Percentiles rank a stretch among this genome's conserved stretches.
Evolutionary conservation across 2,113 vertebrate species (phyloP).

Genomic region (Gallinago undulata): DNA sequence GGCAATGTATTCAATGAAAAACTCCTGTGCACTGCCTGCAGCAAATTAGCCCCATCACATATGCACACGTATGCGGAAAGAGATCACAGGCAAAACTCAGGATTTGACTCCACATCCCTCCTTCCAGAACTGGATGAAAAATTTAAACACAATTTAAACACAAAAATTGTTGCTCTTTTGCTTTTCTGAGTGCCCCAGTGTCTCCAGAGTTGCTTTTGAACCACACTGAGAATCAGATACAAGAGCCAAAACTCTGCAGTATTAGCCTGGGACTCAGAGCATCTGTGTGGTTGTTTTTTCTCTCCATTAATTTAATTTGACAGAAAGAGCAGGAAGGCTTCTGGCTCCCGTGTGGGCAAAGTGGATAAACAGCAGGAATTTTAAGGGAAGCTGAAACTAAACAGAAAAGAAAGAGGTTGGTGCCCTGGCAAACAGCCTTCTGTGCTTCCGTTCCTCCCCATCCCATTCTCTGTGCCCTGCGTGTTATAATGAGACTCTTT

Average conservation of each 20-base stretch:
- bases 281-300: slow-evolving; percentile 42
- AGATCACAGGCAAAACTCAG: not conserved
- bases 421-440: not conserved
- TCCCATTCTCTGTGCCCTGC: not conserved
- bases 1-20: not conserved
- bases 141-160: not conserved
- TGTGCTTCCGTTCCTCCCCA: not conserved
- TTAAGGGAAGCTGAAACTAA: slow-evolving; percentile 21
- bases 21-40: not conserved
- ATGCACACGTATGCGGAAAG: not conserved
- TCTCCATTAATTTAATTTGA: slow-evolving; percentile 62
- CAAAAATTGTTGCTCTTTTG: not conserved
- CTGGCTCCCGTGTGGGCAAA: slow-evolving; percentile 42
- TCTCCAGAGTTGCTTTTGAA: slow-evolving; percentile 7
- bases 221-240: not conserved
- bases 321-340: slow-evolving; percentile 56
- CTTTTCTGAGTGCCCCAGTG: not conserved
- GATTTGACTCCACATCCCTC: not conserved
- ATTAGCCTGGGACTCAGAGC: slow-evolving; percentile 48
- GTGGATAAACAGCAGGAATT: slow-evolving; percentile 55
- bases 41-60: not conserved
- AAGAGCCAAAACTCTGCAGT: slow-evolving; percentile 5
- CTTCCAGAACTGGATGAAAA: not conserved
- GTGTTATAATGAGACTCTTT: not conserved
- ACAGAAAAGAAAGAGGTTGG: not conserved